phyloP scores from a whole-genome alignment of 2,113 vertebrate genomes.

The Vicugna pacos region DNA sequence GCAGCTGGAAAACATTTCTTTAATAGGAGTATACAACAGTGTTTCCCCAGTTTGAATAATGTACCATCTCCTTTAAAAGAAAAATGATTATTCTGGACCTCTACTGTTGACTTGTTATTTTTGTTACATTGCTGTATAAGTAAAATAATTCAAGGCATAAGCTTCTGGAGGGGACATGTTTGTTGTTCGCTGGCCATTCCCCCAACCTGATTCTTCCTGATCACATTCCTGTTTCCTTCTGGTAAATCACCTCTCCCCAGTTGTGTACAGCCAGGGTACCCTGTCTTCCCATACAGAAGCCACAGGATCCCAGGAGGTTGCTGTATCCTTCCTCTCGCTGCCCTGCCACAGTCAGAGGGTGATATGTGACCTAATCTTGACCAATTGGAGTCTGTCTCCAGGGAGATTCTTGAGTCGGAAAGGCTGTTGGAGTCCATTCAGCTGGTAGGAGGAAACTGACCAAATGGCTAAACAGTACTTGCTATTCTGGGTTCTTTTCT shows the following conservation, averaged over 20 bases:
- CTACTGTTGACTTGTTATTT: background rate
- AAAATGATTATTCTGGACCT: background rate
- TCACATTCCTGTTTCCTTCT: background rate
- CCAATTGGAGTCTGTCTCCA: background rate
- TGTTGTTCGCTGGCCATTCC: background rate
- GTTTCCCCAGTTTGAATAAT: background rate
- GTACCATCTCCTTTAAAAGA: background rate
- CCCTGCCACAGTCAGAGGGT: background rate
- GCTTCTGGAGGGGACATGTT: background rate
- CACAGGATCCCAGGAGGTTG: no score
- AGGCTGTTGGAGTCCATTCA: background rate
- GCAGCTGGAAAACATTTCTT: background rate
- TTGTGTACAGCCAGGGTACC: background rate
- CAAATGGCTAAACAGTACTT: background rate
- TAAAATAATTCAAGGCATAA: conserved; percentile 18
- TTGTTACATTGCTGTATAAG: background rate
- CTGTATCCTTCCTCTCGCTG: background rate
- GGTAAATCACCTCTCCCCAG: background rate
- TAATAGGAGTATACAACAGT: background rate
- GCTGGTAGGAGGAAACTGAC: background rate
- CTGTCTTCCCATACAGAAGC: background rate
- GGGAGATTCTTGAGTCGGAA: background rate
- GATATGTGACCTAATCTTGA: background rate
- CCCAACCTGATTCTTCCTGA: background rate
- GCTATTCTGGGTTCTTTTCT: background rate